These are phyloP conservation scores for Bombus haemorrhoidalis DNA, from an alignment of 1,140 invertebrate genomes.

Conservation along the genomic window DNA sequence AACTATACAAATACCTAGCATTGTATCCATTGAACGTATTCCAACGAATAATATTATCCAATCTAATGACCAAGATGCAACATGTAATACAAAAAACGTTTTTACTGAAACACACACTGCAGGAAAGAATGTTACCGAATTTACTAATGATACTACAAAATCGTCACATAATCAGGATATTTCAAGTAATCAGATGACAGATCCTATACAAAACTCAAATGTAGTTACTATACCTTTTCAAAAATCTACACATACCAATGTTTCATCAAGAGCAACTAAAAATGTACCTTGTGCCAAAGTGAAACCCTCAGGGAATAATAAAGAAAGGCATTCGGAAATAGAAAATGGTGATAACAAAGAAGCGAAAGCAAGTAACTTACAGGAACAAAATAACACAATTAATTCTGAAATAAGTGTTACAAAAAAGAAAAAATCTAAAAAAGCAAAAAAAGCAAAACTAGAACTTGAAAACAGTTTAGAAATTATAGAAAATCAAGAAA, in stretches of 20 bases:
- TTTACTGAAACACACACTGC: background rate
- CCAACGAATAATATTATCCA: background rate
- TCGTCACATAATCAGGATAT: background rate
- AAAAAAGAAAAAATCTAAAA: slow-evolving; percentile 29
- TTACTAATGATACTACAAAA: background rate
- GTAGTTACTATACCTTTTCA: background rate
- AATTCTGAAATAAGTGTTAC: background rate
- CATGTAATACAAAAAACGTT: background rate
- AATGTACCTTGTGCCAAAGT: background rate
- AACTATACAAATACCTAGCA: background rate
- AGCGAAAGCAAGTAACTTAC: background rate
- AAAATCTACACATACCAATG: too few relatives aligned
- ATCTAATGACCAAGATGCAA: background rate
- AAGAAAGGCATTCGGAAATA: background rate
- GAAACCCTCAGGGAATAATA: background rate
- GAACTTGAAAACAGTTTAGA: background rate
- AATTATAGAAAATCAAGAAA: background rate
- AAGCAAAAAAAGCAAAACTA: slow-evolving; percentile 4
- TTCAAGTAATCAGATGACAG: background rate
- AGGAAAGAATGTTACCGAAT: background rate
- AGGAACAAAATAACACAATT: background rate
- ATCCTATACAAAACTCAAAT: background rate
- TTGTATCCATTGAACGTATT: background rate
- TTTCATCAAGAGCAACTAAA: background rate
- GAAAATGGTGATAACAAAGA: background rate